Percentiles rank a stretch among this genome's conserved stretches.
These are phyloP conservation scores for Oreortyx pictus DNA, from an alignment of 2,797 vertebrate genomes.

Conservation along the genomic window DNA sequence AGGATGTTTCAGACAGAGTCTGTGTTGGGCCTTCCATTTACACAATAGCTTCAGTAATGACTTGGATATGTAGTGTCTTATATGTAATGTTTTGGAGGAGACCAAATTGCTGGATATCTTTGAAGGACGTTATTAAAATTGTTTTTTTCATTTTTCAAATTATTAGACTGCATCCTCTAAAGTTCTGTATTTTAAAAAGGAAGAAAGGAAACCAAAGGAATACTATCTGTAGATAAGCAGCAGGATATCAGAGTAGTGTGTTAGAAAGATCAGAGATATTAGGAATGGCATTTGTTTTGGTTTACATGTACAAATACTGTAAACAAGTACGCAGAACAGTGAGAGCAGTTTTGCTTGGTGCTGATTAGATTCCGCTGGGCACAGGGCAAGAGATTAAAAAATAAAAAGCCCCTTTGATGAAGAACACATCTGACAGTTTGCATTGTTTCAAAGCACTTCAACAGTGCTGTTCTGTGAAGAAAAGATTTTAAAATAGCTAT, in stretches of 20 bases:
- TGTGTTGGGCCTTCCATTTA: background rate
- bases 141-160: background rate
- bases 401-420: background rate
- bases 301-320: too few relatives aligned
- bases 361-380: background rate
- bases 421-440: background rate
- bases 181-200: background rate
- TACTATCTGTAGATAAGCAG: background rate
- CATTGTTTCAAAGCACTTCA: background rate
- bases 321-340: background rate
- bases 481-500: background rate
- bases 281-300: accelerated
- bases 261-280: background rate
- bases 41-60: background rate
- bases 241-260: background rate
- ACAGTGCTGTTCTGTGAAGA: background rate
- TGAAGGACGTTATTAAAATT: background rate
- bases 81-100: background rate
- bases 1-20: background rate
- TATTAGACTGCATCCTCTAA: background rate
- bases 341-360: background rate
- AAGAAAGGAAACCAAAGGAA: background rate
- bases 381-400: background rate
- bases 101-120: background rate
- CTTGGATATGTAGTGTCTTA: background rate